Conservation (phyloP, 2,888 invertebrate species). For the Euphydryas editha region DNA sequence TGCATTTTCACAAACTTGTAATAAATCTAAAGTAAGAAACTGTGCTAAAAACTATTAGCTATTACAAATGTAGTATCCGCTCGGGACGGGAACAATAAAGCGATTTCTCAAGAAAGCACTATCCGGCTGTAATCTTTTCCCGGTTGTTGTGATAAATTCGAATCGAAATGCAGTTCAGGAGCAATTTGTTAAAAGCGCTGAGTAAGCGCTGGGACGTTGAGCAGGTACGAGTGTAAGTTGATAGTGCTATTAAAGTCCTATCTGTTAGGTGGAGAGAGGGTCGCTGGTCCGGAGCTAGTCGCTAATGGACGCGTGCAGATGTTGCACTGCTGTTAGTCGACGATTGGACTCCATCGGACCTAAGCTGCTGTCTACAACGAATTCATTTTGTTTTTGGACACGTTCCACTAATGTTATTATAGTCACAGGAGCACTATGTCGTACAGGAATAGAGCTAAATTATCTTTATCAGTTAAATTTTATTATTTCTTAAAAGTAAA, state of each 20-base stretch:
- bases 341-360: slow-evolving; percentile 10
- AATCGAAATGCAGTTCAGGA: slow-evolving; percentile 32
- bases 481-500: too few species aligned
- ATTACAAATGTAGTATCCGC: not conserved
- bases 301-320: slow-evolving; percentile 50
- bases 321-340: slow-evolving; percentile 12
- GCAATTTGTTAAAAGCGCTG: slow-evolving; percentile 34
- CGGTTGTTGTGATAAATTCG: slow-evolving; percentile 28
- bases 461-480: too few species aligned
- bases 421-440: not conserved
- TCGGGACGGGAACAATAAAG: slow-evolving; percentile 4
- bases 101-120: slow-evolving; percentile 30
- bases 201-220: slow-evolving; percentile 14
- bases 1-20: not conserved
- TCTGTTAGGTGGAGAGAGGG: slow-evolving; percentile 40
- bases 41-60: not conserved
- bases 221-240: slow-evolving; percentile 23
- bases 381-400: slow-evolving; percentile 14
- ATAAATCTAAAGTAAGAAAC: not conserved
- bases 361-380: slow-evolving; percentile 7
- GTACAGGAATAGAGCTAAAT: not conserved
- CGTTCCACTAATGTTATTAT: slow-evolving; percentile 5
- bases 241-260: slow-evolving; percentile 49
- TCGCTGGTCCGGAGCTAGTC: slow-evolving; percentile 37
- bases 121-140: slow-evolving; percentile 29